Conservation (phyloP, 2,113 vertebrate species). For the Procavia capensis region DNA sequence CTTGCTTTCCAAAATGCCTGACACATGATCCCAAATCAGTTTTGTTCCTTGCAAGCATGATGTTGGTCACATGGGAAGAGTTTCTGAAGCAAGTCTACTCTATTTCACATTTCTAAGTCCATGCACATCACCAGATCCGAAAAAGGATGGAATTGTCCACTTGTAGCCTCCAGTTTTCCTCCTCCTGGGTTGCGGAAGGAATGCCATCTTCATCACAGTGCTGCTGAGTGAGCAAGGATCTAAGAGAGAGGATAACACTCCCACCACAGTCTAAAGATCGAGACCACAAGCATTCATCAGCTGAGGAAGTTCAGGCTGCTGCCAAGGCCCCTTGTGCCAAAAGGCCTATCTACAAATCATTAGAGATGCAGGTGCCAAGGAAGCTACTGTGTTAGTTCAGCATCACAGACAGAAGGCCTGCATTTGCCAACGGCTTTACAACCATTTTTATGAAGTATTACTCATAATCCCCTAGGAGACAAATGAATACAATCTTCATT, state of each 20-base stretch:
- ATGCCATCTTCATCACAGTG: neutral
- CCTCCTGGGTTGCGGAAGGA: no score
- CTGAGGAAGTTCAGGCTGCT: neutral
- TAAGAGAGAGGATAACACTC: neutral
- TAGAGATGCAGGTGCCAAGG: constrained; percentile 48
- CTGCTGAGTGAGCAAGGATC: neutral
- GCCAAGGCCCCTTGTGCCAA: constrained; percentile 27
- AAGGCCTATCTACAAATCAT: constrained; percentile 46
- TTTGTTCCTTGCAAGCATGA: neutral
- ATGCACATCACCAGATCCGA: neutral
- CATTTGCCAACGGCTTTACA: constrained; percentile 66
- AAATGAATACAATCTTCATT: constrained; percentile 42
- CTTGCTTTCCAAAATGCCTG: constrained; percentile 72
- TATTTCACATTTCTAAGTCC: neutral
- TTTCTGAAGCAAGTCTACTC: neutral
- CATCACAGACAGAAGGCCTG: constrained; percentile 26
- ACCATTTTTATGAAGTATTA: constrained; percentile 67
- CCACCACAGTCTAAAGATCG: neutral
- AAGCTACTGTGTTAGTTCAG: constrained; percentile 49
- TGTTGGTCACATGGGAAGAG: neutral
- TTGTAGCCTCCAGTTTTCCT: neutral
- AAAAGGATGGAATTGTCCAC: neutral
- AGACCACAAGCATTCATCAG: neutral
- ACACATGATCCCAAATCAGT: constrained; percentile 36
- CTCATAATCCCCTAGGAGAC: constrained; percentile 40